A percentile compares a stretch with the other conserved stretches of the same genome.
phyloP scores from a whole-genome alignment of 2,113 vertebrate species.

The Sander lucioperca region DNA sequence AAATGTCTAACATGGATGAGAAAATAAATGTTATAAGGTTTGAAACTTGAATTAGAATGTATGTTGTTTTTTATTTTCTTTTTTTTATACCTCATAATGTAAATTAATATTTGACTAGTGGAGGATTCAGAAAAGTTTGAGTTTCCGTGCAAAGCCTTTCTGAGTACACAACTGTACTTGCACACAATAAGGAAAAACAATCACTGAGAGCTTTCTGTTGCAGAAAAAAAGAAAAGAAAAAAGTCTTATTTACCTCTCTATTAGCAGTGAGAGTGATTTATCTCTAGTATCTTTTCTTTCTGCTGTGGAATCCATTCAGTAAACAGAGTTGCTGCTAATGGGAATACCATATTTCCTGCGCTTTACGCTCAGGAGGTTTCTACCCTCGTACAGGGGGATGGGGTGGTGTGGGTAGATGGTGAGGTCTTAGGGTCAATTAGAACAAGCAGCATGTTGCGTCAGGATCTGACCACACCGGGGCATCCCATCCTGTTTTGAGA shows the following conservation, averaged over 20 bases:
- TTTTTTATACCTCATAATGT: not conserved
- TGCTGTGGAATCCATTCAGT: constrained; percentile 73
- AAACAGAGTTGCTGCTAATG: constrained; percentile 76
- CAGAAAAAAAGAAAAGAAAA: not conserved
- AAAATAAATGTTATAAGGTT: not conserved
- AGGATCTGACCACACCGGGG: not conserved
- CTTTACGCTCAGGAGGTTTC: constrained; percentile 39
- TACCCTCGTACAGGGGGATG: constrained; percentile 24
- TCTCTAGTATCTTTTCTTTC: constrained; percentile 40
- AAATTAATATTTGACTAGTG: not conserved
- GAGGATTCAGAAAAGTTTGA: not conserved
- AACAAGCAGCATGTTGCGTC: not conserved
- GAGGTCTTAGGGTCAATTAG: constrained; percentile 15
- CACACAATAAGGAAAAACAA: constrained; percentile 38
- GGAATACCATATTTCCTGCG: constrained; percentile 78
- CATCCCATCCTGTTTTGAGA: not conserved
- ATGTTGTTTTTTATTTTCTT: not conserved
- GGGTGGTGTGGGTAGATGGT: not conserved
- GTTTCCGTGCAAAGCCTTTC: not conserved
- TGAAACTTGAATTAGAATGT: not conserved
- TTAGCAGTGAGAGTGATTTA: constrained; percentile 52
- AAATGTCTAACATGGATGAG: not conserved
- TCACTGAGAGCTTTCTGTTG: not conserved
- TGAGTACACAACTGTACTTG: not conserved
- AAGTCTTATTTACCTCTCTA: not conserved